These are phyloP conservation scores for Natator depressus DNA, from an alignment of 2,113 vertebrate species.

Conservation along the genomic window DNA sequence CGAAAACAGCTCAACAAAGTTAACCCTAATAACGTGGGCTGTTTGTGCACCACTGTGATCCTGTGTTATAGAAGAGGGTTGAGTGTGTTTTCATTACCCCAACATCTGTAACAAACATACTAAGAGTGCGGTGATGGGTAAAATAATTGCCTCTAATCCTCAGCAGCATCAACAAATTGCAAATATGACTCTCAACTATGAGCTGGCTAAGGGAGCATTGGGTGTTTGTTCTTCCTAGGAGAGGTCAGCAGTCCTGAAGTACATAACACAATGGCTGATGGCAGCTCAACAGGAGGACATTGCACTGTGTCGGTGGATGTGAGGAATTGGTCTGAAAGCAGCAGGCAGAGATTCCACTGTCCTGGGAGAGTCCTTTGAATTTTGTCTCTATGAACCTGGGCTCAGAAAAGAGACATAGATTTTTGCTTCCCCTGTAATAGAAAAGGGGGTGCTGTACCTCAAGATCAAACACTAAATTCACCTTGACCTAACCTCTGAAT, in stretches of 20 bases:
- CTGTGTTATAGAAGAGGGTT: constrained; percentile 23
- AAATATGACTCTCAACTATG: constrained; percentile 32
- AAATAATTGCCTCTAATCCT: constrained; percentile 34
- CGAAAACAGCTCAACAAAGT: not conserved
- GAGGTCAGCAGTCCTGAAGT: not conserved
- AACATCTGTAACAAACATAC: constrained; percentile 23
- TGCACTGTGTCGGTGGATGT: not conserved
- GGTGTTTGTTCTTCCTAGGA: not conserved
- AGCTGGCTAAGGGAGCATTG: not conserved
- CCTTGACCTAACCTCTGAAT: not conserved
- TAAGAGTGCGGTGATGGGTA: constrained; percentile 4
- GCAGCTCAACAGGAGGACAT: not conserved
- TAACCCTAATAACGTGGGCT: not conserved
- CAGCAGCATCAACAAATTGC: constrained; percentile 49
- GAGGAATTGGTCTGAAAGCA: not conserved
- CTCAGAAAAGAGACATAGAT: not conserved
- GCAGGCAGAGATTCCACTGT: not conserved
- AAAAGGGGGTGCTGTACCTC: not conserved
- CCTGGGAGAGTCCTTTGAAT: not conserved
- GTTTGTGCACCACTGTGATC: not conserved
- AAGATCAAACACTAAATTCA: not conserved
- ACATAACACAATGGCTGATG: not conserved
- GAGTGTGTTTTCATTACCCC: constrained; percentile 38
- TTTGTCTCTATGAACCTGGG: not conserved
- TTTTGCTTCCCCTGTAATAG: not conserved